phyloP scores from a whole-genome alignment of 2,113 vertebrate genomes.

The Larimichthys crocea region DNA sequence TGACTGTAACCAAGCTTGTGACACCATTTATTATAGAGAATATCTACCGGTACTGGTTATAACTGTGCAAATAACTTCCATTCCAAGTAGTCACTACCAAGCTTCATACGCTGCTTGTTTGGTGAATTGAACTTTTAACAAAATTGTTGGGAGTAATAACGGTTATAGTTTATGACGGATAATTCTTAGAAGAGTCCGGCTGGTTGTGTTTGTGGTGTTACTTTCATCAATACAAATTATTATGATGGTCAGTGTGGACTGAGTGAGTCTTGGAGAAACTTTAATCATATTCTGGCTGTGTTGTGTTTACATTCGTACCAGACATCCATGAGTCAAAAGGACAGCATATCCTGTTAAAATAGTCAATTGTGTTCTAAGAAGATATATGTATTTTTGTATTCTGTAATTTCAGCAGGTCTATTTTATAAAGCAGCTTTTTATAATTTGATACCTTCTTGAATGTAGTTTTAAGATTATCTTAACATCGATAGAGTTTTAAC shows the following conservation, averaged over 20 bases:
- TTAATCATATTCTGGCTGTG: background rate
- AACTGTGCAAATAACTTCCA: background rate
- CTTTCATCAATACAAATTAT: background rate
- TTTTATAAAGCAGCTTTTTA: slow-evolving; percentile 12
- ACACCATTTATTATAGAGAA: background rate
- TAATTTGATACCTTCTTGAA: slow-evolving; percentile 45
- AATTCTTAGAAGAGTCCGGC: too few relatives aligned
- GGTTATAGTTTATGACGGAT: background rate
- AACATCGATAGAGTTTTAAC: slow-evolving; percentile 19
- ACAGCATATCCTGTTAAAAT: background rate
- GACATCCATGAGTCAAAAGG: background rate
- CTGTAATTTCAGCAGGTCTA: slow-evolving; percentile 30
- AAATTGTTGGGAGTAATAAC: background rate
- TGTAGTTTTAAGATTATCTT: slow-evolving; percentile 38
- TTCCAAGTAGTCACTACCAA: background rate
- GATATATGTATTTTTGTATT: slow-evolving; percentile 55
- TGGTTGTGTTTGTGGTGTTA: too few relatives aligned
- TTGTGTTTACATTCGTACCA: slow-evolving; percentile 2
- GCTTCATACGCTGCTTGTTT: background rate
- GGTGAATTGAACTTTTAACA: too few relatives aligned
- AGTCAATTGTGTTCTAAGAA: slow-evolving; percentile 4
- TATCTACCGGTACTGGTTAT: background rate
- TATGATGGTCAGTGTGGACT: background rate
- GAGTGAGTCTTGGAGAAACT: slow-evolving; percentile 16
- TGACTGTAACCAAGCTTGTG: slow-evolving; percentile 3